Evolutionary conservation across 1,140 invertebrate species (phyloP).

Genomic region (Solen grandis): DNA sequence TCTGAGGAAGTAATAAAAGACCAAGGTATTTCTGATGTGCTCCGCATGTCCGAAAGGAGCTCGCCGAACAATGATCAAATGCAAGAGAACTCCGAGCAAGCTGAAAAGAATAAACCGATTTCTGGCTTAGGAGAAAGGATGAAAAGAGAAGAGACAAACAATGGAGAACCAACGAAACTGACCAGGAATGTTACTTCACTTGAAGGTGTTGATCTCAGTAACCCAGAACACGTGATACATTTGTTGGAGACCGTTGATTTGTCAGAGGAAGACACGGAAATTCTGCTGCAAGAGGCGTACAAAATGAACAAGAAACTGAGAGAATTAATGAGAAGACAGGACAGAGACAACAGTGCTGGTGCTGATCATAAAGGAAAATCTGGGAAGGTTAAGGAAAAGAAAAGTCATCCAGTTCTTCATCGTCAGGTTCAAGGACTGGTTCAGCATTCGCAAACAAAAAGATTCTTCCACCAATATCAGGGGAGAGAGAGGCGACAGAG

Average conservation of each 20-base stretch:
- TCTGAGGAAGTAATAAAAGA: neutral
- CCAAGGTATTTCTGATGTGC: constrained; percentile 40
- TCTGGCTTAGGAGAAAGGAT: no score
- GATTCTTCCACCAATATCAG: constrained; percentile 37
- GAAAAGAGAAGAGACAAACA: no score
- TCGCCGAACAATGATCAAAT: no score
- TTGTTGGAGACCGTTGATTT: constrained; percentile 69
- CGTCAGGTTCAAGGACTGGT: constrained; percentile 1
- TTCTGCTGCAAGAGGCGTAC: constrained; percentile 69
- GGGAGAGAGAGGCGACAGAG: constrained; percentile 21
- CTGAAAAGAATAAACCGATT: no score
- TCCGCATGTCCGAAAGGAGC: no score
- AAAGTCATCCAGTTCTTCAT: neutral
- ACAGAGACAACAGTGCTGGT: constrained; percentile 25
- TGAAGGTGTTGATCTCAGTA: constrained; percentile 50
- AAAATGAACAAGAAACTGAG: constrained; percentile 69
- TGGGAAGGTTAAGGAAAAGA: constrained; percentile 9
- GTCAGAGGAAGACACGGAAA: constrained; percentile 71
- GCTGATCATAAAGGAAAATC: constrained; percentile 27
- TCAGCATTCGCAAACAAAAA: constrained; percentile 40
- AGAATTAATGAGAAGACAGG: constrained; percentile 65
- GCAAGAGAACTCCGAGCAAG: no score
- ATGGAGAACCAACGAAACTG: no score
- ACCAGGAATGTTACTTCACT: no score
- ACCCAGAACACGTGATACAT: constrained; percentile 63